Evolutionary conservation across 2,797 vertebrate species (phyloP).

Genomic region (Pantherophis vulpinus): DNA sequence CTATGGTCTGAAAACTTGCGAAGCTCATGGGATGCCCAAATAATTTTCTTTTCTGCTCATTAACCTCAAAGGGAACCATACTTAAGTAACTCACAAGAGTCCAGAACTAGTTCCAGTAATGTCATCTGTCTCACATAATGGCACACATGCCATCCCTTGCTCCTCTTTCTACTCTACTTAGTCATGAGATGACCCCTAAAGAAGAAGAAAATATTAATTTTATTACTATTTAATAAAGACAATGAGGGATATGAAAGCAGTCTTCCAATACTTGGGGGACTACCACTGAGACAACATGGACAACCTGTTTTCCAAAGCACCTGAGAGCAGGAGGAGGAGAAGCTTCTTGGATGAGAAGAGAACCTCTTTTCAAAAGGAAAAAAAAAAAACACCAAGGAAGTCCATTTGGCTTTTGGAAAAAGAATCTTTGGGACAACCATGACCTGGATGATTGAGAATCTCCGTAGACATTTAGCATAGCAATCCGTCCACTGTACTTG

Average conservation of each 20-base stretch:
- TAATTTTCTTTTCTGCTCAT: background rate
- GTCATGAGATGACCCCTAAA: background rate
- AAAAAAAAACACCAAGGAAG: background rate
- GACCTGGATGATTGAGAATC: background rate
- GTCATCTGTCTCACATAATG: background rate
- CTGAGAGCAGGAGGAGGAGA: background rate
- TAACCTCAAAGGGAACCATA: background rate
- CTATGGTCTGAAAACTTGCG: background rate
- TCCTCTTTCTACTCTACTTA: background rate
- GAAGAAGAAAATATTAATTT: background rate
- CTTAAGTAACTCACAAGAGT: background rate
- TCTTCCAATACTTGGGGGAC: background rate
- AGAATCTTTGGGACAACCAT: background rate
- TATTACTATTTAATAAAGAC: background rate
- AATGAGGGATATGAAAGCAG: background rate
- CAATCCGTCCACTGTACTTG: too few relatives aligned
- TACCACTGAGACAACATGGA: background rate
- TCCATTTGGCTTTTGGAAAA: background rate
- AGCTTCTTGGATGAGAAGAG: background rate
- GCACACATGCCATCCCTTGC: too few relatives aligned
- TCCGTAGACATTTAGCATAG: background rate
- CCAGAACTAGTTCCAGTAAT: background rate
- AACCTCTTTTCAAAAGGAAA: background rate
- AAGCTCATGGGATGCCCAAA: background rate
- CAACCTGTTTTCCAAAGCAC: background rate